Conservation (phyloP, 2,888 invertebrate species). For the Epirrhoe tristata region DNA sequence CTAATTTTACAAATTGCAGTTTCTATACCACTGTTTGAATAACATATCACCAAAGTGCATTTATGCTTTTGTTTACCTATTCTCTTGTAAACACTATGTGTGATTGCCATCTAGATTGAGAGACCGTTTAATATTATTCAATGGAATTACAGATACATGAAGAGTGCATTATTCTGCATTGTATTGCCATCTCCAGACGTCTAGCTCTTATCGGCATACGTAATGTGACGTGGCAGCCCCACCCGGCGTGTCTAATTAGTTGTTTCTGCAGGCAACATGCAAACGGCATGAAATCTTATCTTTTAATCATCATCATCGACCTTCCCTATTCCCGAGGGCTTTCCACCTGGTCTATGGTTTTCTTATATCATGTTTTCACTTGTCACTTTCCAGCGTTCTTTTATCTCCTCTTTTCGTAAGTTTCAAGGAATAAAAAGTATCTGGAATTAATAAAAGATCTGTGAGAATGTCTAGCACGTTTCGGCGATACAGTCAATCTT, state of each 20-base stretch:
- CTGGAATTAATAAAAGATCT: no score
- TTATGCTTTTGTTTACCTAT: not conserved
- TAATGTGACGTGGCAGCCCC: constrained; percentile 35
- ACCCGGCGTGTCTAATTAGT: constrained; percentile 22
- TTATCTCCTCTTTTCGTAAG: no score
- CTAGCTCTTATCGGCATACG: constrained; percentile 34
- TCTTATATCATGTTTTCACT: no score
- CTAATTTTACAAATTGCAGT: not conserved
- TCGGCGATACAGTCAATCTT: no score
- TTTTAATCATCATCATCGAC: no score
- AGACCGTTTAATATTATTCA: constrained; percentile 13
- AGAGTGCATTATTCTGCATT: constrained; percentile 10
- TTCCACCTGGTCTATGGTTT: no score
- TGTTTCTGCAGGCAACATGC: constrained; percentile 2
- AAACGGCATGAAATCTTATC: not conserved
- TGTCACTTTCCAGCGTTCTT: no score
- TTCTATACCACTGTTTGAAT: not conserved
- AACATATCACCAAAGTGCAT: not conserved
- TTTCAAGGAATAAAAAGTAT: no score
- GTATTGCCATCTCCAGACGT: constrained; percentile 36
- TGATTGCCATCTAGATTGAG: not conserved
- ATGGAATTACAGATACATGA: constrained; percentile 6
- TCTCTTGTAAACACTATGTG: not conserved
- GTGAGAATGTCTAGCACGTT: no score
- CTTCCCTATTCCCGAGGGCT: no score